Percentiles rank a stretch among this genome's conserved stretches.
Conservation (phyloP, 2,113 vertebrate species). For the Dunckerocampus dactyliophorus region DNA sequence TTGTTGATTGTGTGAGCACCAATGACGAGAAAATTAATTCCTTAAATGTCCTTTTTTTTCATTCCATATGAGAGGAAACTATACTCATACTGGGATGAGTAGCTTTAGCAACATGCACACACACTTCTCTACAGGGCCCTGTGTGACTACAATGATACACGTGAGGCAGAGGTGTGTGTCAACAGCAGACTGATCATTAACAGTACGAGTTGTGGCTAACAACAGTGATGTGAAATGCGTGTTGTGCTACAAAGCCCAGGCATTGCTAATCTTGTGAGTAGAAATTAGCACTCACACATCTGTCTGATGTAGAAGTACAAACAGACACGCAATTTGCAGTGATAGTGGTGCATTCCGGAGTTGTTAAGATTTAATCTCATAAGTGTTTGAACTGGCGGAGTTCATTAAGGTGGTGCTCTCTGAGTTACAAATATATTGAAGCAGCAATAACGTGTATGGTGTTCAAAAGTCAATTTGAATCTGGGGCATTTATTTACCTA, state of each 20-base stretch:
- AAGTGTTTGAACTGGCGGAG: neutral
- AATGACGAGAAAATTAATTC: neutral
- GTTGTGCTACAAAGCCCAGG: too few relatives aligned
- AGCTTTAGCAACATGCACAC: conserved; percentile 1
- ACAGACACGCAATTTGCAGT: neutral
- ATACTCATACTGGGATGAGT: conserved; percentile 12
- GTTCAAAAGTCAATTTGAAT: neutral
- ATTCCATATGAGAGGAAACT: conserved; percentile 55
- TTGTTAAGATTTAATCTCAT: neutral
- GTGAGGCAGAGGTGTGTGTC: neutral
- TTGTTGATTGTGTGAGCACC: conserved; percentile 1
- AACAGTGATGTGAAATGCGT: too few relatives aligned
- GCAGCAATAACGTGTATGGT: neutral
- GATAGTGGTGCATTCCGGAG: neutral
- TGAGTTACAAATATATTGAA: conserved; percentile 3
- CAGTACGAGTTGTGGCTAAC: neutral
- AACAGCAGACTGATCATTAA: too few relatives aligned
- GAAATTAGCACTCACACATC: too few relatives aligned
- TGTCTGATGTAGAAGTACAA: neutral
- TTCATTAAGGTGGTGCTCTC: conserved; percentile 9
- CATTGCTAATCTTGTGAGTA: neutral
- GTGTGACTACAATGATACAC: conserved; percentile 13
- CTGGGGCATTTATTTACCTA: neutral
- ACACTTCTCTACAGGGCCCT: conserved; percentile 13
- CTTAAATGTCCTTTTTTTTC: conserved; percentile 32